These are phyloP conservation scores for Ephialtes manifestator DNA, from an alignment of 2,888 invertebrate genomes.

Conservation along the genomic window DNA sequence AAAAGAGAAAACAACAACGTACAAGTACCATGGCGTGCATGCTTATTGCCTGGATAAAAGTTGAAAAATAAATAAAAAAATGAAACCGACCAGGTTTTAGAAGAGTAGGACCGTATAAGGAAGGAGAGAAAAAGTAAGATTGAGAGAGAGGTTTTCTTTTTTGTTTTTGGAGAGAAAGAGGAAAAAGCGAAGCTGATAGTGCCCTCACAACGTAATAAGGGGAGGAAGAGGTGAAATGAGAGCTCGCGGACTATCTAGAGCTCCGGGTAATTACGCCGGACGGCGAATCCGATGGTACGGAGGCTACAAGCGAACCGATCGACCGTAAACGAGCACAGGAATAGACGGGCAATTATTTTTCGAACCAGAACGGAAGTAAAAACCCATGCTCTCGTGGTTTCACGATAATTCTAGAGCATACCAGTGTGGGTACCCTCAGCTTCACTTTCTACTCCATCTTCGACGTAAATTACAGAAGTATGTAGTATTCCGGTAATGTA, in stretches of 20 bases:
- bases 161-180: constrained; percentile 51
- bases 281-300: constrained; percentile 58
- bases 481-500: neutral
- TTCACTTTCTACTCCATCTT: constrained; percentile 30
- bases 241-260: constrained; percentile 61
- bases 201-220: constrained; percentile 50
- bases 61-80: constrained; percentile 25
- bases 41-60: constrained; percentile 39
- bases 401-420: constrained; percentile 50
- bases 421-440: neutral
- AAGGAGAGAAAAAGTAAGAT: constrained; percentile 3
- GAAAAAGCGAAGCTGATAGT: constrained; percentile 44
- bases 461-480: constrained; percentile 20
- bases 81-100: constrained; percentile 34
- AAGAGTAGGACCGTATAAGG: constrained; percentile 11
- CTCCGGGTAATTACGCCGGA: constrained; percentile 65
- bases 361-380: constrained; percentile 65
- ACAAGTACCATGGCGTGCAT: constrained; percentile 40
- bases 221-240: constrained; percentile 49
- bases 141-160: constrained; percentile 26
- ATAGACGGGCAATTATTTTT: constrained; percentile 68
- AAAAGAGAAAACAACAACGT: constrained; percentile 50
- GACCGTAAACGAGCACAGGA: constrained; percentile 66
- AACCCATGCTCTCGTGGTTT: constrained; percentile 57
- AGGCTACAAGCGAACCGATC: constrained; percentile 65